A percentile compares a stretch with the other conserved stretches of the same genome.
These are phyloP conservation scores for Ascaphus truei DNA, from an alignment of 2,113 vertebrate species.

Conservation along the genomic window DNA sequence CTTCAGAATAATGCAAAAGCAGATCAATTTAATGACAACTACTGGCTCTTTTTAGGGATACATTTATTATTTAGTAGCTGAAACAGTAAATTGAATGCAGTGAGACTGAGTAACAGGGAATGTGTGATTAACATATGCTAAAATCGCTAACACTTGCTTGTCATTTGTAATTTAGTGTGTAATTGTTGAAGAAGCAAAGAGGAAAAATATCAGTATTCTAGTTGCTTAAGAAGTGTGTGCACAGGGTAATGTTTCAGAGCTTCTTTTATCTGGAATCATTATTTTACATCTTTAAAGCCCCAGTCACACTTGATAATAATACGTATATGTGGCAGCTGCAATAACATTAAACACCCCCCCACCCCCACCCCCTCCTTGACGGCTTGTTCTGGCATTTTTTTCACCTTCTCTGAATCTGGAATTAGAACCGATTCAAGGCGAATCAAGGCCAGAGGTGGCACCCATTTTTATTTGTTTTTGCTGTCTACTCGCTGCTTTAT, in stretches of 20 bases:
- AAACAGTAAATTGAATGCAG: slow-evolving; percentile 8
- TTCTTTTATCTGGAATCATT: not conserved
- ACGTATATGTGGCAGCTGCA: not conserved
- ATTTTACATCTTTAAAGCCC: not conserved
- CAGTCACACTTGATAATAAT: too few relatives aligned
- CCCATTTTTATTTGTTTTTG: too few relatives aligned
- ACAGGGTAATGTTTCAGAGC: not conserved
- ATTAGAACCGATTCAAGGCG: too few relatives aligned
- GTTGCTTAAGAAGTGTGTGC: not conserved
- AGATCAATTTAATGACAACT: not conserved
- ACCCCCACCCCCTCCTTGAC: too few relatives aligned
- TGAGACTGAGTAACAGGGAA: slow-evolving; percentile 18
- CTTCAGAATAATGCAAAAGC: not conserved
- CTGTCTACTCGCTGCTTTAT: too few relatives aligned
- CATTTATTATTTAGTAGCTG: not conserved
- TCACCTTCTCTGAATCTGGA: too few relatives aligned
- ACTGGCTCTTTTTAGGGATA: not conserved
- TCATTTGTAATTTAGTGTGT: slow-evolving; percentile 24
- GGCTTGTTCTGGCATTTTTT: too few relatives aligned
- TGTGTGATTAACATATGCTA: slow-evolving; percentile 23
- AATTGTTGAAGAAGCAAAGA: not conserved
- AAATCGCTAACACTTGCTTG: slow-evolving; percentile 7
- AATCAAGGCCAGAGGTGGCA: too few relatives aligned
- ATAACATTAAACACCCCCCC: not conserved
- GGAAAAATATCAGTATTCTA: not conserved